phyloP scores from a whole-genome alignment of 2,797 vertebrate species.

The Muscicapa striata region DNA sequence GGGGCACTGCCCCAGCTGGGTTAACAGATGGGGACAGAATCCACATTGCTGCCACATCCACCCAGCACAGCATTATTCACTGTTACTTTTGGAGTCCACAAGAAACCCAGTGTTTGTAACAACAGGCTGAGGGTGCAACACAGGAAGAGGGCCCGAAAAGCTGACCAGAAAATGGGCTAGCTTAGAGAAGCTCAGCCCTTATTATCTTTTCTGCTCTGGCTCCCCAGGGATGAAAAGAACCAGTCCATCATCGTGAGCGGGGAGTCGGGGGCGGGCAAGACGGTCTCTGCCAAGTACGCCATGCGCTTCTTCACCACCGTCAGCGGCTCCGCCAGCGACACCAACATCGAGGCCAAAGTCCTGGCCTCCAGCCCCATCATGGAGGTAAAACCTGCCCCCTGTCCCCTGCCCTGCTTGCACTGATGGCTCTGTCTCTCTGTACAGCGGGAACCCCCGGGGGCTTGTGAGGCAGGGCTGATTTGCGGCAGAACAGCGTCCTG shows the following conservation, averaged over 20 bases:
- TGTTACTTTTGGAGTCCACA: rapidly evolving
- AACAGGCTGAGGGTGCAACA: rapidly evolving
- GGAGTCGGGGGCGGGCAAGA: conserved; percentile 95
- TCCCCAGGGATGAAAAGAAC: conserved; percentile 90
- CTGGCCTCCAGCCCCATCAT: conserved; percentile 93
- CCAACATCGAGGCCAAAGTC: conserved; percentile 93
- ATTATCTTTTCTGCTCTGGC: not conserved
- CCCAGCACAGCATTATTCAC: not conserved
- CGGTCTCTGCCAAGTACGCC: conserved; percentile 94
- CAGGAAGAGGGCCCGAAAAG: rapidly evolving
- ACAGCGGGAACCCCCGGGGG: rapidly evolving
- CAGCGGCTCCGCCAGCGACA: conserved; percentile 86
- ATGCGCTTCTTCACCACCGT: conserved; percentile 95
- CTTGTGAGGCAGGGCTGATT: not conserved
- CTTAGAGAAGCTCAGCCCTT: rapidly evolving
- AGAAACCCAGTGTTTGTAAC: rapidly evolving
- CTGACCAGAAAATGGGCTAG: not conserved
- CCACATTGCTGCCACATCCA: too few relatives aligned
- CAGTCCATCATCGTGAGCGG: conserved; percentile 97
- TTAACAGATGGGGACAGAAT: too few relatives aligned
- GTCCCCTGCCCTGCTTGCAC: not conserved
- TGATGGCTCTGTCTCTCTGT: rapidly evolving
- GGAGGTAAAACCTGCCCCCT: conserved; percentile 81
- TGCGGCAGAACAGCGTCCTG: rapidly evolving
- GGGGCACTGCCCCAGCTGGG: too few relatives aligned